A percentile compares a stretch with the other conserved stretches of the same genome.
These are phyloP conservation scores for Cephus nigrinus DNA, from an alignment of 2,888 invertebrate species.

Conservation along the genomic window DNA sequence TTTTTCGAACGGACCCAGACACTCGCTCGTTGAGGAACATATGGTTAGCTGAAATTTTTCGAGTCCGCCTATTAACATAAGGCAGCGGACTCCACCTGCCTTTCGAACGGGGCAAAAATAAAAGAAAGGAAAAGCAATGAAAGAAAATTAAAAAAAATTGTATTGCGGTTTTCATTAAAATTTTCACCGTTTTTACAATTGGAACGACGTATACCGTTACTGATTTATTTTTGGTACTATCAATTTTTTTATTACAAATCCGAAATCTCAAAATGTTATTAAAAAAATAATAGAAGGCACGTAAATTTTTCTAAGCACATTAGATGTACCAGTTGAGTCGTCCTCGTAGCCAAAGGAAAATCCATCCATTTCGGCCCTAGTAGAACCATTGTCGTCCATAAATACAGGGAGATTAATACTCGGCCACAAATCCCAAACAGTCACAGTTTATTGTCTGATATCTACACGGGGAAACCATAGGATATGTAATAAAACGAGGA, in stretches of 20 bases:
- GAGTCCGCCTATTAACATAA: conserved; percentile 46
- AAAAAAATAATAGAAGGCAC: neutral
- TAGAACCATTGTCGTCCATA: conserved; percentile 33
- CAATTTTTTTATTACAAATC: neutral
- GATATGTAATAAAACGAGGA: conserved; percentile 43
- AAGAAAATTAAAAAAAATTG: neutral
- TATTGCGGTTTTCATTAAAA: neutral
- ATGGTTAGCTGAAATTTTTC: conserved; percentile 49
- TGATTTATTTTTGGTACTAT: neutral
- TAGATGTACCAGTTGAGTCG: neutral
- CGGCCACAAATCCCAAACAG: conserved; percentile 57
- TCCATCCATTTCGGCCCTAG: neutral
- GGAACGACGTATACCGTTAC: neutral
- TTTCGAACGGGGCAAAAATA: conserved; percentile 8
- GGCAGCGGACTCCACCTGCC: conserved; percentile 49
- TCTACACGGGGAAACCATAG: conserved; percentile 39
- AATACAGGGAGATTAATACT: conserved; percentile 62
- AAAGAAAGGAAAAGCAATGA: neutral
- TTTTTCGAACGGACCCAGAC: conserved; percentile 22
- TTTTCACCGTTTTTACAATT: neutral
- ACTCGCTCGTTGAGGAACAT: conserved; percentile 33
- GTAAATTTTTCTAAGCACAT: neutral
- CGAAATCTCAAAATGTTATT: neutral
- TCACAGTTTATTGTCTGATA: conserved; percentile 60
- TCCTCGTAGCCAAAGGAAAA: neutral